Percentiles rank a stretch among this genome's conserved stretches.
Conservation (phyloP, 2,797 vertebrate species). For the Myotis planiceps region DNA sequence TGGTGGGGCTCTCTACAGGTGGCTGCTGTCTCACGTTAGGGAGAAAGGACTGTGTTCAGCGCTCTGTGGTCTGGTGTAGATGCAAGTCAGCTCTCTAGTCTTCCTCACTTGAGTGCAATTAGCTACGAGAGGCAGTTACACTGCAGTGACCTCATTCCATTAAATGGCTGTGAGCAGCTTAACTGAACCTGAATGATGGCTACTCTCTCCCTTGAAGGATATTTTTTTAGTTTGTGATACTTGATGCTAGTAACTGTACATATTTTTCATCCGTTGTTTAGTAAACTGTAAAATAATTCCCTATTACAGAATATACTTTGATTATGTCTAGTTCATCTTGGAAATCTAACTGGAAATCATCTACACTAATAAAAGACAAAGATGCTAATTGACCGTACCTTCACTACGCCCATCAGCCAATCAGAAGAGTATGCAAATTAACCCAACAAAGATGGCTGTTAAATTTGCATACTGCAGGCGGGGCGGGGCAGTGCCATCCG, state of each 20-base stretch:
- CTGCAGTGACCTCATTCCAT: constrained; percentile 52
- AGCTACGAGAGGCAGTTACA: constrained; percentile 39
- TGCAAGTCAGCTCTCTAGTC: constrained; percentile 28
- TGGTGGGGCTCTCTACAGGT: not conserved
- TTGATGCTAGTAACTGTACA: not conserved
- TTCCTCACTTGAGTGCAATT: constrained; percentile 34
- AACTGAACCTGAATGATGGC: constrained; percentile 52
- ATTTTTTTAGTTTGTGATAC: not conserved
- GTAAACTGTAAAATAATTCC: not conserved
- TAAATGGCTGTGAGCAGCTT: constrained; percentile 59
- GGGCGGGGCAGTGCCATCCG: too few relatives aligned
- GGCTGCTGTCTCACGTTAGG: not conserved
- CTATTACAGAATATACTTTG: not conserved
- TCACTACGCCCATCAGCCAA: too few relatives aligned
- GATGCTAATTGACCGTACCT: too few relatives aligned
- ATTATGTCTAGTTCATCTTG: not conserved
- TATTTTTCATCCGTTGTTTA: not conserved
- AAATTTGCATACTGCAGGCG: too few relatives aligned
- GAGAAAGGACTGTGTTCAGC: not conserved
- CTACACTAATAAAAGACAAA: too few relatives aligned
- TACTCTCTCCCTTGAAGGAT: not conserved
- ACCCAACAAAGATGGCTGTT: too few relatives aligned
- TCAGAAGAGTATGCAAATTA: too few relatives aligned
- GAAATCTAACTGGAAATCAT: not conserved
- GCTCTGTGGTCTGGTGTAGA: not conserved